Percentiles rank a stretch among this genome's conserved stretches.
Evolutionary conservation across 2,888 invertebrate species (phyloP).

Genomic region (Caenorhabditis drosophilae): DNA sequence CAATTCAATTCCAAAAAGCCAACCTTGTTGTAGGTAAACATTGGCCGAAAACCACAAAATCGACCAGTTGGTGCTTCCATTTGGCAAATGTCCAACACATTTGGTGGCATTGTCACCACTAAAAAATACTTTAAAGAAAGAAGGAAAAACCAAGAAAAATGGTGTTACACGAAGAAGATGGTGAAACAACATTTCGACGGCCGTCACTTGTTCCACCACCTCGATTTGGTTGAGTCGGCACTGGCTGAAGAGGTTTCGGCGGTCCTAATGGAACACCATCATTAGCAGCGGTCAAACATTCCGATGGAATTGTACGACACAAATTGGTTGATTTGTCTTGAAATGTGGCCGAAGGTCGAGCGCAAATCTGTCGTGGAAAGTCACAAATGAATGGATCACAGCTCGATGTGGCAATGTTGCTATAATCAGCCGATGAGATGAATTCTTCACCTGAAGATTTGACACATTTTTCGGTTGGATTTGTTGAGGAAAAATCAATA

Average conservation of each 20-base stretch:
- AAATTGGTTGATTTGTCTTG: slow-evolving; percentile 59
- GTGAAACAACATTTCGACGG: too few relatives aligned
- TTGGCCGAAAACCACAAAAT: slow-evolving; percentile 65
- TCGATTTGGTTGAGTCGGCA: too few relatives aligned
- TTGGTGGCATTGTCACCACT: slow-evolving; percentile 13
- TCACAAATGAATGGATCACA: slow-evolving; percentile 62
- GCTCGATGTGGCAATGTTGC: slow-evolving; percentile 56
- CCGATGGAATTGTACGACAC: slow-evolving; percentile 54
- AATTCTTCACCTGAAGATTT: slow-evolving; percentile 65
- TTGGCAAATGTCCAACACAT: slow-evolving; percentile 51
- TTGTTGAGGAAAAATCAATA: background rate
- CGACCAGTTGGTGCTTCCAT: slow-evolving; percentile 62
- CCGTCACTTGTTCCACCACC: too few relatives aligned
- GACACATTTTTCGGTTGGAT: background rate
- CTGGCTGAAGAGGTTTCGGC: slow-evolving; percentile 5
- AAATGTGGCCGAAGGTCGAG: slow-evolving; percentile 52
- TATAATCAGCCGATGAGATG: slow-evolving; percentile 54
- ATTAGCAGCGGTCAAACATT: slow-evolving; percentile 66
- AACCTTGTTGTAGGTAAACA: slow-evolving; percentile 54
- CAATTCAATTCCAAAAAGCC: background rate
- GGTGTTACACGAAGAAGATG: too few relatives aligned
- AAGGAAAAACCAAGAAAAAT: slow-evolving; percentile 6
- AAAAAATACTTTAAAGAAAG: slow-evolving; percentile 1
- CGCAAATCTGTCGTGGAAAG: slow-evolving; percentile 64
- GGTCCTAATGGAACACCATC: slow-evolving; percentile 57